Evolutionary conservation across 2,797 vertebrate genomes (phyloP), one percentile per base, ranked within the genome.

Genomic region (Aselliscus stoliczkanus): DNA sequence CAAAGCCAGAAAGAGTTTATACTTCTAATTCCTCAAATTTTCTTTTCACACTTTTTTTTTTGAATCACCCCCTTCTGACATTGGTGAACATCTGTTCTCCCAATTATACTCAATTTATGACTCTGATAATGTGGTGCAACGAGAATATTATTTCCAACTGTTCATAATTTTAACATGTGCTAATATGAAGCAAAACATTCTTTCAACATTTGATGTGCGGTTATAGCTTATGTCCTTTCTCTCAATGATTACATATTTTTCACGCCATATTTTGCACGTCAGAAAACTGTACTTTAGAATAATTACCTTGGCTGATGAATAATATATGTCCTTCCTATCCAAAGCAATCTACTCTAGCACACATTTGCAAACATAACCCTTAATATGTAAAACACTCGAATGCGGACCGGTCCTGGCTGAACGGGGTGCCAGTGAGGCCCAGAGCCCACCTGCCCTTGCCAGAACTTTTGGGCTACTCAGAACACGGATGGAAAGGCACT

Each of bases 21-120:
- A 84, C 20, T 95, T 93, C 75, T 85, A 97, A 93, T 76, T 96
- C 64, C 60, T 92, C 87, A 77, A 93, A 91, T 82, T 95, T 97
- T 80, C 27, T 83, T 97, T 94, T 92, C 77, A 92, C 85, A 1
- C 47, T 85, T 92, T 90, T 87, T 86, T 76, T 69, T 70, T 58
- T n/a, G 58, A 96, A 90, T 58, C 60, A 54, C 93, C 79, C 52
- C 29, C 77, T 94, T 90, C 25, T 15, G 34, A 94, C 9, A 62
- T 37, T 64, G 77, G 52, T 47, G 79, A 95, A 97, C 72, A 95
- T 91, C 85, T 97, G 81, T 94, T 95, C 82, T 94, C 62, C 67
- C 67, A 94, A 88, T 92, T 89, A 77, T 39, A 93, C 29, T 79
- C 52, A 96, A 94, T 73, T 85, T 83, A 86, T 23, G 44, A 62